Evolutionary conservation across 2,113 vertebrate species (phyloP), one percentile per base, ranked within the genome.

Genomic region (Etheostoma cragini): DNA sequence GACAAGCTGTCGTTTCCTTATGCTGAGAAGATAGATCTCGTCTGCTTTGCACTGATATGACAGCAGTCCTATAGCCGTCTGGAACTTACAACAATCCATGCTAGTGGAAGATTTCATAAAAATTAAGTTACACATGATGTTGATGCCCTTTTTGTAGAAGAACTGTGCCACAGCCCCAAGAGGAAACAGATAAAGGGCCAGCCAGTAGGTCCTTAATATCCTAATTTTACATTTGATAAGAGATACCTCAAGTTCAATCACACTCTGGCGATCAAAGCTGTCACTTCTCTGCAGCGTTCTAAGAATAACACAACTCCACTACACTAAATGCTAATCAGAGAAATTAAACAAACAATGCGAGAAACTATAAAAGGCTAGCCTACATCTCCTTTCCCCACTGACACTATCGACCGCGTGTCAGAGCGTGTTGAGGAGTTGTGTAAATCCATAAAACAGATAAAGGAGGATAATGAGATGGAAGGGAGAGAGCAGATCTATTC

Each of bases 361-460:
- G 47, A 64, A 78, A 74, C 6, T 38, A 19, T 53, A 30, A 79
- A 76, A 85, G 52, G 26, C 76, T 16, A 69, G 63, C 30, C 69
- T 70, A 83, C 76, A 76, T 87, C 85, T 90, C 63, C 66, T 57
- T 78, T 72, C 45, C 38, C 61, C 46, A 30, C 72, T 78, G 88
- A 81, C 74, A 72, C 71, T n/a, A 87, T 90, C 49, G 90, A 90
- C 67, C 47, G 77, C 64, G 21, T 81, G 90, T 87, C 90, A 74
- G 67, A 75, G 74, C 67, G 57, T 77, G 87, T 88, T 83, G 87
- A 88, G 85, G 90, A 89, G 85, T 85, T 82, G 87, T 89, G 84
- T 91, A 91, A 93, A 93, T 89, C 89, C 85, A 91, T 93, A 89
- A 91, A 87, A 89, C 87, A 91, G 91, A 91, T 91, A 84, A 92